Percentiles rank a stretch among this genome's conserved stretches.
Evolutionary conservation across 1,140 invertebrate species (phyloP).

Genomic region (Heliothis subflexa): DNA sequence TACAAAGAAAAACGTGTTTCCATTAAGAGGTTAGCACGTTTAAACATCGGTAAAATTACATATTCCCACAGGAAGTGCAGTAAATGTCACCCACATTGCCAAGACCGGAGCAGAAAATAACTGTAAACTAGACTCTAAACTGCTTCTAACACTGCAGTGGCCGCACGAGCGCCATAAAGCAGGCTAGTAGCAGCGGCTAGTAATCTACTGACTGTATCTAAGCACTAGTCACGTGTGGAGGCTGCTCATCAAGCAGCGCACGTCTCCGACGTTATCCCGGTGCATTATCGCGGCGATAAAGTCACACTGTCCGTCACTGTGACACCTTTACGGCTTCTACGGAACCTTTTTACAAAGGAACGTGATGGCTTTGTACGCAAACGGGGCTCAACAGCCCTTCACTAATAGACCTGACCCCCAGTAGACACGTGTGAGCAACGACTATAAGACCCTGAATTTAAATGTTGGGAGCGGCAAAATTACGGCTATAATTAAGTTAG

Average conservation of each 20-base stretch:
- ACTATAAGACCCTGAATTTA: constrained; percentile 9
- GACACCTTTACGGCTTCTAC: constrained; percentile 30
- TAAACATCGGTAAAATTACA: too few species aligned
- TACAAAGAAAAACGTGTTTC: too few species aligned
- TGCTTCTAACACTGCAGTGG: background rate
- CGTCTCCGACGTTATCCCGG: constrained; percentile 27
- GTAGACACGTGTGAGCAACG: background rate
- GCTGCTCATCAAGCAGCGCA: constrained; percentile 17
- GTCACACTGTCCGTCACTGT: constrained; percentile 37
- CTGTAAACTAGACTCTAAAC: background rate
- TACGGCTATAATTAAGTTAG: constrained; percentile 5
- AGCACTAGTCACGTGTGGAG: constrained; percentile 20
- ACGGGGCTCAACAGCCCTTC: background rate
- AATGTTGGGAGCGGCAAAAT: constrained; percentile 17
- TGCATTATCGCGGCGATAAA: constrained; percentile 36
- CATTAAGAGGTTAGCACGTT: too few species aligned
- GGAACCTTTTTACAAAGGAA: constrained; percentile 21
- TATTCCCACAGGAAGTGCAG: background rate
- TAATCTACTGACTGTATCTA: background rate
- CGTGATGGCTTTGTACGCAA: constrained; percentile 28
- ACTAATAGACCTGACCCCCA: too few species aligned
- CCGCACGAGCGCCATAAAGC: background rate
- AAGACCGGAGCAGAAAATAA: background rate
- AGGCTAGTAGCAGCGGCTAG: background rate
- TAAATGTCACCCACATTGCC: background rate